Evolutionary conservation across 2,113 vertebrate species (phyloP).

Genomic region (Thunnus thynnus): DNA sequence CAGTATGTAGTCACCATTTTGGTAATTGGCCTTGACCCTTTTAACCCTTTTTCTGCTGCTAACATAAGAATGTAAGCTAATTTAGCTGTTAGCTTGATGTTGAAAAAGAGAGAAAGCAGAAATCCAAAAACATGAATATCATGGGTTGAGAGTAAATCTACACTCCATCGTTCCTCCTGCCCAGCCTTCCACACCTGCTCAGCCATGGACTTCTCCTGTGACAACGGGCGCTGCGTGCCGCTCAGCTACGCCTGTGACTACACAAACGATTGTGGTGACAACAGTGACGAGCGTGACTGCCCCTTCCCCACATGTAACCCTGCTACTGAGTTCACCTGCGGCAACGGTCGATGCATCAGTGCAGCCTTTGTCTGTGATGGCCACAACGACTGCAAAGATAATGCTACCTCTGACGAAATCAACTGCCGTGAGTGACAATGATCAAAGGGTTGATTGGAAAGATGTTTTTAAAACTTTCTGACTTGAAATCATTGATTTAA

Average conservation of each 20-base stretch:
- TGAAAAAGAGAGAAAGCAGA: too few relatives aligned
- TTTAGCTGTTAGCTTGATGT: too few relatives aligned
- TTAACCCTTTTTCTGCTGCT: too few relatives aligned
- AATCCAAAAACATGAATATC: background rate
- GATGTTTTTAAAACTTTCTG: too few relatives aligned
- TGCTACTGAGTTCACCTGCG: constrained; percentile 89
- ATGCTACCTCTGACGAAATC: constrained; percentile 92
- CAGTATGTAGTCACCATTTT: too few relatives aligned
- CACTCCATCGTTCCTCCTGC: background rate
- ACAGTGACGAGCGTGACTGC: constrained; percentile 92
- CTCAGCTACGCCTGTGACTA: constrained; percentile 90
- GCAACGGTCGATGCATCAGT: constrained; percentile 90
- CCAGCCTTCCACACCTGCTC: constrained; percentile 93
- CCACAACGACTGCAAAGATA: constrained; percentile 91
- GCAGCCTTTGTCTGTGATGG: constrained; percentile 90
- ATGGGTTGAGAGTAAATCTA: background rate
- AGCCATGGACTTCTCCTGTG: constrained; percentile 90
- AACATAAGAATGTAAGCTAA: too few relatives aligned
- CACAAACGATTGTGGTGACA: constrained; percentile 93
- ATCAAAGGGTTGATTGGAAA: too few relatives aligned
- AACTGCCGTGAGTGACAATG: constrained; percentile 90
- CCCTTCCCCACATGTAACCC: constrained; percentile 90
- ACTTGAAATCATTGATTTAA: too few relatives aligned
- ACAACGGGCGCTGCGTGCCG: constrained; percentile 89
- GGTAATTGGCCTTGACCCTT: too few relatives aligned